Percentiles rank a stretch among this genome's conserved stretches.
Conservation (phyloP, 2,797 vertebrate genomes). For the Astyanax mexicanus region DNA sequence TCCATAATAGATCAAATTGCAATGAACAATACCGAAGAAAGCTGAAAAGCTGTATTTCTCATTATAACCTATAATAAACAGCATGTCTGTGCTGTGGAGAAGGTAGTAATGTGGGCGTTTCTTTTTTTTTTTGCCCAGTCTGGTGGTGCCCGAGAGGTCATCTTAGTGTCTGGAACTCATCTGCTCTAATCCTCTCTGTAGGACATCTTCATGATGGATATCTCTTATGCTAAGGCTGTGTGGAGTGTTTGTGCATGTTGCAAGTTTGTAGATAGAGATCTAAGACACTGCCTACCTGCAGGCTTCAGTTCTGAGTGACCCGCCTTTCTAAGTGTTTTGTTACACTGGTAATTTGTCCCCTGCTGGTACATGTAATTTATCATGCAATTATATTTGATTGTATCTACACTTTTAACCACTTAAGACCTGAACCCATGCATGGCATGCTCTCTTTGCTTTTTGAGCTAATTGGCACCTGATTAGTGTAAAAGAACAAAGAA, state of each 20-base stretch:
- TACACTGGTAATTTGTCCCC: neutral
- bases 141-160: constrained; percentile 5
- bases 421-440: no score
- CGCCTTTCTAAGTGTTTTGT: neutral
- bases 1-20: constrained; percentile 54
- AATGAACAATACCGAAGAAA: neutral
- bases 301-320: neutral
- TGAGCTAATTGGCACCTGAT: no score
- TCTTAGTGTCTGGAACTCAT: constrained; percentile 39
- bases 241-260: neutral
- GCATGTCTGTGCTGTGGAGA: neutral
- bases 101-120: neutral
- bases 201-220: constrained; percentile 34
- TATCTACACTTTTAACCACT: no score
- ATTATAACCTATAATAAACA: constrained; percentile 38
- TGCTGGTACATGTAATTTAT: neutral
- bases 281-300: neutral
- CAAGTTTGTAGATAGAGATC: neutral
- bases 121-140: neutral
- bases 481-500: no score
- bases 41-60: constrained; percentile 52
- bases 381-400: no score
- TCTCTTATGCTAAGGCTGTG: neutral
- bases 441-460: no score
- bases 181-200: constrained; percentile 7